These are phyloP conservation scores for Aporophyla lueneburgensis DNA, from an alignment of 2,888 invertebrate genomes.

Conservation along the genomic window DNA sequence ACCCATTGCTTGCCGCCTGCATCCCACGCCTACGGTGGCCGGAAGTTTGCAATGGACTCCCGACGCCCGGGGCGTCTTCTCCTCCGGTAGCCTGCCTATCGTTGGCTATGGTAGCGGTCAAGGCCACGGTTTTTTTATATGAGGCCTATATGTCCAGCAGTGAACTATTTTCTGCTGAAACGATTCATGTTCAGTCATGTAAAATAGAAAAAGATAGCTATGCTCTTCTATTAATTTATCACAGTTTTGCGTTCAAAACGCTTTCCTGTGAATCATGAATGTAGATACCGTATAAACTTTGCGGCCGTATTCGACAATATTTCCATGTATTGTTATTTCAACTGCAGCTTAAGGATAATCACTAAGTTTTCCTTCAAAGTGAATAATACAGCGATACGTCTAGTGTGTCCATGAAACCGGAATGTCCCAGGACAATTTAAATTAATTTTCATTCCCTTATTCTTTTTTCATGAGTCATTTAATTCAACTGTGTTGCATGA, in stretches of 20 bases:
- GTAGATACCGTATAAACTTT: neutral
- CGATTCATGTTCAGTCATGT: neutral
- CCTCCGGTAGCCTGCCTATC: too few relatives aligned
- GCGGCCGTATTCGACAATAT: neutral
- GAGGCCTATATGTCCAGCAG: too few relatives aligned
- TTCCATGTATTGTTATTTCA: neutral
- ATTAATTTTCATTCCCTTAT: too few relatives aligned
- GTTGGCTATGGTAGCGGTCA: too few relatives aligned
- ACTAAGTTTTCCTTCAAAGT: conserved; percentile 5
- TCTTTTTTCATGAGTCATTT: too few relatives aligned
- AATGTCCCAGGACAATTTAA: neutral
- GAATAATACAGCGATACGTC: neutral
- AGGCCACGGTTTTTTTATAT: too few relatives aligned
- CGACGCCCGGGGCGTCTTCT: too few relatives aligned
- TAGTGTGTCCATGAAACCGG: neutral
- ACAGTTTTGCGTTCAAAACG: neutral
- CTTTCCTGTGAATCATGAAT: neutral
- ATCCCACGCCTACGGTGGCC: too few relatives aligned
- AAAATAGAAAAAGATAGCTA: neutral
- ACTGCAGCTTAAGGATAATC: neutral
- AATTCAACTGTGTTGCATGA: too few relatives aligned
- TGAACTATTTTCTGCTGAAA: too few relatives aligned
- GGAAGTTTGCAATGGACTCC: too few relatives aligned
- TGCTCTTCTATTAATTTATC: neutral
- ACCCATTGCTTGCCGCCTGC: too few relatives aligned